phyloP scores from a whole-genome alignment of 2,888 invertebrate genomes.

The Callinectes sapidus region DNA sequence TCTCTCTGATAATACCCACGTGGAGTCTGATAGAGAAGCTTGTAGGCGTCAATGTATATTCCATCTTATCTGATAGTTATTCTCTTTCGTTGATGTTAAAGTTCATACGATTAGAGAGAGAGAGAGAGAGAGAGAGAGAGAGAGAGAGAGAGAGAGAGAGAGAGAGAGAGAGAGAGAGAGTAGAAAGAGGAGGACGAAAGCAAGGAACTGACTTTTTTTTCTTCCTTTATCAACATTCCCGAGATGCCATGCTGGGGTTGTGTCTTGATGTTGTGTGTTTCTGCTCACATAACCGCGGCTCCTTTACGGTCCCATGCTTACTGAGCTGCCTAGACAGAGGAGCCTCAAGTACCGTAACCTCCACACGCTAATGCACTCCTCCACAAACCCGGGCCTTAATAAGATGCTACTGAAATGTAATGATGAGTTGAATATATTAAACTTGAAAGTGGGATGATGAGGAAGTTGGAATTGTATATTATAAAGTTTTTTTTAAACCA shows the following conservation, averaged over 20 bases:
- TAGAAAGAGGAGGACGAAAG: not conserved
- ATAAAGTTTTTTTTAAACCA: not conserved
- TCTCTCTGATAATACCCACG: not conserved
- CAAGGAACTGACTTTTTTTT: not conserved
- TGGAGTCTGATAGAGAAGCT: not conserved
- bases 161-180: not conserved
- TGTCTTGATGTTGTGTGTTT: not conserved
- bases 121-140: not conserved
- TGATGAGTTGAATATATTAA: not conserved
- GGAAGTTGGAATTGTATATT: not conserved
- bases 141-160: not conserved
- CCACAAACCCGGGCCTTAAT: not conserved
- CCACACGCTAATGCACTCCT: not conserved
- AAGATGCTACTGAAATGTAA: not conserved
- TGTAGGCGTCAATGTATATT: not conserved
- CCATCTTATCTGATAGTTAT: not conserved
- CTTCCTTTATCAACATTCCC: not conserved
- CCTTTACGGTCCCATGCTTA: not conserved
- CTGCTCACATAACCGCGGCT: not conserved
- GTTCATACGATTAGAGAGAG: not conserved
- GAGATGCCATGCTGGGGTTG: not conserved
- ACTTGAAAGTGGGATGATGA: not conserved
- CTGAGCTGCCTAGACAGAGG: not conserved
- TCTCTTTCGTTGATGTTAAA: not conserved
- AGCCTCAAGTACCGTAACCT: not conserved